These are phyloP conservation scores for Calephelis virginiensis DNA, from an alignment of 1,140 invertebrate species.

Conservation along the genomic window DNA sequence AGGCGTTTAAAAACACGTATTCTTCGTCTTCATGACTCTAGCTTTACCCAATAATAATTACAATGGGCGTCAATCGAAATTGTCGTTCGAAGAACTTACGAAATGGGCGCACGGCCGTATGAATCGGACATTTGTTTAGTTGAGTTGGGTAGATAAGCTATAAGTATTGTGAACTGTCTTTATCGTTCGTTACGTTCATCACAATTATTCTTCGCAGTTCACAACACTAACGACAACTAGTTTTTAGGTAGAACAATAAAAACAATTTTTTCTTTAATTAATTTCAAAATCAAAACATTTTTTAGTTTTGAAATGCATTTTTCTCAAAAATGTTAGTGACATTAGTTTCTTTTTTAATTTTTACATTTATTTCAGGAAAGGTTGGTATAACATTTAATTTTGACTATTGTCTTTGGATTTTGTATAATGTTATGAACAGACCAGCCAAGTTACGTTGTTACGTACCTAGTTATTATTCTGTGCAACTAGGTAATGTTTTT, in stretches of 20 bases:
- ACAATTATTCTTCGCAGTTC: neutral
- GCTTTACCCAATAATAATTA: conserved; percentile 37
- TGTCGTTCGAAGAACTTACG: conserved; percentile 73
- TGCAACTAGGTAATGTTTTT: too few relatives aligned
- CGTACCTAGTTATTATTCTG: too few relatives aligned
- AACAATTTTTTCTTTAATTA: neutral
- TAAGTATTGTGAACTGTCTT: conserved; percentile 12
- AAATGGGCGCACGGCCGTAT: conserved; percentile 77
- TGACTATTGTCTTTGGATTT: too few relatives aligned
- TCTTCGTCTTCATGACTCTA: conserved; percentile 31
- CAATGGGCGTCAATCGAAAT: conserved; percentile 59
- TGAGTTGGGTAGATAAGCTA: conserved; percentile 48
- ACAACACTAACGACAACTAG: neutral
- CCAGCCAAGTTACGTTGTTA: too few relatives aligned
- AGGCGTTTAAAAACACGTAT: conserved; percentile 35
- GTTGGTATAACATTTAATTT: neutral
- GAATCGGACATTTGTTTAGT: conserved; percentile 79
- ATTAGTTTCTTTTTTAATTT: conserved; percentile 11
- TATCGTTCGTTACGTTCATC: conserved; percentile 5
- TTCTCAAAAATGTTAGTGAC: neutral
- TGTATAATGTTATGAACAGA: too few relatives aligned
- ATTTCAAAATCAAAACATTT: neutral
- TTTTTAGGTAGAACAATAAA: neutral
- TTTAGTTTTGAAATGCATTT: neutral
- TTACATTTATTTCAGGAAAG: too few relatives aligned